These are phyloP conservation scores for Acanthurus tractus DNA, from an alignment of 2,797 vertebrate species.

Conservation along the genomic window DNA sequence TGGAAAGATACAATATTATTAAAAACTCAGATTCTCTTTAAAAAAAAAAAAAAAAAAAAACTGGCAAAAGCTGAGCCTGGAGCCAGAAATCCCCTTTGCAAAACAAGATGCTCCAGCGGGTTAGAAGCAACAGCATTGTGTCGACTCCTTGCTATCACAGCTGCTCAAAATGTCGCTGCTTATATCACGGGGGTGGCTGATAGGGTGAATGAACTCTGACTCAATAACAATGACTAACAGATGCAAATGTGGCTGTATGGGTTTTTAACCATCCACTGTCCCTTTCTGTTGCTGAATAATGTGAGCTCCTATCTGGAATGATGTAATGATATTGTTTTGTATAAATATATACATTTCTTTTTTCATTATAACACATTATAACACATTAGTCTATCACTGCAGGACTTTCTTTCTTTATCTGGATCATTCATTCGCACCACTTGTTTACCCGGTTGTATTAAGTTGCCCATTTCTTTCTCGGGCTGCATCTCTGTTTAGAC, in stretches of 20 bases:
- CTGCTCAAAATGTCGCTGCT: constrained; percentile 21
- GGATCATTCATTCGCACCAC: too few relatives aligned
- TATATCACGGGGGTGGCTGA: background rate
- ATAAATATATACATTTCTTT: too few relatives aligned
- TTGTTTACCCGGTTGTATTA: too few relatives aligned
- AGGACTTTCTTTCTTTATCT: background rate
- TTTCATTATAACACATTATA: too few relatives aligned
- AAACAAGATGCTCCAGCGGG: constrained; percentile 9
- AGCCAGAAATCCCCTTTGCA: background rate
- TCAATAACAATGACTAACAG: constrained; percentile 23
- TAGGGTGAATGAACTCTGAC: constrained; percentile 1
- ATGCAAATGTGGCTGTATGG: background rate
- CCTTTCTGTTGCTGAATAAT: background rate
- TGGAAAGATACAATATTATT: background rate
- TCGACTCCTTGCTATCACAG: constrained; percentile 17
- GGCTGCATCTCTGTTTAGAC: too few relatives aligned
- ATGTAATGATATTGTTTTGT: background rate
- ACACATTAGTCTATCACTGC: background rate
- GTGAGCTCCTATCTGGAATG: too few relatives aligned
- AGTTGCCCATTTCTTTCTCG: too few relatives aligned
- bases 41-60: background rate
- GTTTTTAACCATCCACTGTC: background rate
- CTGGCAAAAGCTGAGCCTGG: background rate
- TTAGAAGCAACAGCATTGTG: constrained; percentile 1
- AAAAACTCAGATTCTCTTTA: too few relatives aligned